A percentile compares a stretch with the other conserved stretches of the same genome.
Evolutionary conservation across 2,888 invertebrate species (phyloP).

Genomic region (Troilus luridus): DNA sequence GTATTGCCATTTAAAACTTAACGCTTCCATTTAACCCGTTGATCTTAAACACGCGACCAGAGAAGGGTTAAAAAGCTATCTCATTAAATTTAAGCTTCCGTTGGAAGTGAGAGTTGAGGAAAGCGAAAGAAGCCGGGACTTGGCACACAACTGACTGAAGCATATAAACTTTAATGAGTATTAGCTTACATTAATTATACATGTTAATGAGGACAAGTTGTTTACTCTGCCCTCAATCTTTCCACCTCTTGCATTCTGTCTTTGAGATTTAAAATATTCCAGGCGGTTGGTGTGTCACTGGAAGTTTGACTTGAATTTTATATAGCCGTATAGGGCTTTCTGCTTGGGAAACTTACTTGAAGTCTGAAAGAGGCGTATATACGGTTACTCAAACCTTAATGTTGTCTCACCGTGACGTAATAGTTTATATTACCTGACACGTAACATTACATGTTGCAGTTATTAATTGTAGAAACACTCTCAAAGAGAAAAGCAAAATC

Average conservation of each 20-base stretch:
- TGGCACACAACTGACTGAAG: background rate
- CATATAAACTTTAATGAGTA: conserved; percentile 45
- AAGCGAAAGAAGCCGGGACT: background rate
- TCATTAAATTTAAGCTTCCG: background rate
- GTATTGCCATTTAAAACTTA: background rate
- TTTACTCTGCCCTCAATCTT: background rate
- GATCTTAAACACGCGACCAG: background rate
- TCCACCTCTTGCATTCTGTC: background rate
- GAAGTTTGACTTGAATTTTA: background rate
- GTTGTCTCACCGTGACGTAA: too few relatives aligned
- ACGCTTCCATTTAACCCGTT: background rate
- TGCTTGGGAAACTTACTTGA: background rate
- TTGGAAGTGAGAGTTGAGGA: background rate
- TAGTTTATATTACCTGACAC: too few relatives aligned
- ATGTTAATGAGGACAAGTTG: conserved; percentile 8
- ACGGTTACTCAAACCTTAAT: background rate
- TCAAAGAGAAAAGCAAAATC: too few relatives aligned
- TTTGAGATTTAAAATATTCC: background rate
- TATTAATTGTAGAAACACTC: too few relatives aligned
- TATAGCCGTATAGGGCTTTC: background rate
- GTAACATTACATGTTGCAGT: too few relatives aligned
- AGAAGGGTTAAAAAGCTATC: conserved; percentile 1
- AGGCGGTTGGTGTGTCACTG: background rate
- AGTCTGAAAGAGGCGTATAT: background rate
- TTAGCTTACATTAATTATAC: conserved; percentile 11